phyloP scores from a whole-genome alignment of 2,888 invertebrate species.

The Lottia gigantea region DNA sequence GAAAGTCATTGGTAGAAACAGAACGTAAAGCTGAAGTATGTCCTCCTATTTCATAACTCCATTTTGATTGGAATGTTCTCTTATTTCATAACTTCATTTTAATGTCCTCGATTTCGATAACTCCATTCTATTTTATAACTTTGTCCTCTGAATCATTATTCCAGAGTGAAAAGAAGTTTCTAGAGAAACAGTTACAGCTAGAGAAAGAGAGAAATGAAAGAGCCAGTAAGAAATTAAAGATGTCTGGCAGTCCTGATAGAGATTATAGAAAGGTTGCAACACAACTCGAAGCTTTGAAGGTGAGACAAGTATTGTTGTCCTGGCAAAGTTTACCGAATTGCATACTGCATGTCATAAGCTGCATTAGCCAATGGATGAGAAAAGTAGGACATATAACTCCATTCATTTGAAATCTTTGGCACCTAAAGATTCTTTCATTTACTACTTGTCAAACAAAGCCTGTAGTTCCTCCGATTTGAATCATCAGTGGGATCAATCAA shows the following conservation, averaged over 20 bases:
- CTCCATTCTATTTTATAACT: background rate
- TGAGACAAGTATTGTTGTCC: too few species aligned
- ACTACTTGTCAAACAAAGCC: too few species aligned
- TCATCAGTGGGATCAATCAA: too few species aligned
- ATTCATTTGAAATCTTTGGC: too few species aligned
- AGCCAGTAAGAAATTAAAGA: slow-evolving; percentile 38
- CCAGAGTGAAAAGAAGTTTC: slow-evolving; percentile 48
- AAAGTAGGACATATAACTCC: too few species aligned
- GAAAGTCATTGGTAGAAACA: slow-evolving; percentile 47
- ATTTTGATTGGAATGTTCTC: background rate
- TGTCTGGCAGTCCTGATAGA: slow-evolving; percentile 40
- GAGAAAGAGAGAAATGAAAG: slow-evolving; percentile 48
- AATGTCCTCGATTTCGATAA: background rate
- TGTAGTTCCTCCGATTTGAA: too few species aligned
- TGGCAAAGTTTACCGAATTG: too few species aligned
- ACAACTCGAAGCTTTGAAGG: slow-evolving; percentile 59
- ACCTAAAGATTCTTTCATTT: too few species aligned
- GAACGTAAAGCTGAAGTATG: slow-evolving; percentile 53
- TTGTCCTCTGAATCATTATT: background rate
- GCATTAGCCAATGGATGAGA: too few species aligned
- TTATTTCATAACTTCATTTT: too few species aligned
- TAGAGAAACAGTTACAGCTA: slow-evolving; percentile 52
- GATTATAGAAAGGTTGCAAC: slow-evolving; percentile 52
- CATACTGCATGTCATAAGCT: too few species aligned
- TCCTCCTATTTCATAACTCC: background rate